Conservation (phyloP, 2,888 invertebrate genomes). For the Leptinotarsa juncta region DNA sequence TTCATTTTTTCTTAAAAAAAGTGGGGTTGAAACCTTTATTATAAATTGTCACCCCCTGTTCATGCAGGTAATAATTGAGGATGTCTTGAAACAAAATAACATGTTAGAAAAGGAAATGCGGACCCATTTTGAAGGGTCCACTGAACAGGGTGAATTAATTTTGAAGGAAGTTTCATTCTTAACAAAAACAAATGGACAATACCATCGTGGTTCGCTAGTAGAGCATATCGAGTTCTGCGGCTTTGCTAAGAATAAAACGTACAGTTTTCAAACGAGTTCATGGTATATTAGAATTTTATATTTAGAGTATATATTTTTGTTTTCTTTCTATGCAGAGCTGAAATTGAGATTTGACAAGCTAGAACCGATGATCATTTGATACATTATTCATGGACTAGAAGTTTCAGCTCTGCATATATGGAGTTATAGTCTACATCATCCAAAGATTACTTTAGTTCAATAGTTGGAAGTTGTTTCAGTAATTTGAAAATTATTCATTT, state of each 20-base stretch:
- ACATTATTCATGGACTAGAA: neutral
- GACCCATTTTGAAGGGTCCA: neutral
- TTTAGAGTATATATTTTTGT: neutral
- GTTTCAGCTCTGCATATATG: neutral
- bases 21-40: neutral
- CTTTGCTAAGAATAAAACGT: neutral
- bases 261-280: neutral
- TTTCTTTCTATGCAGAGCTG: neutral
- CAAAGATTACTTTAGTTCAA: neutral
- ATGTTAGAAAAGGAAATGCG: conserved; percentile 6
- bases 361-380: neutral
- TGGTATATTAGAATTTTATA: neutral
- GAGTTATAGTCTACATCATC: neutral
- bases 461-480: neutral
- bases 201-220: conserved; percentile 10
- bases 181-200: conserved; percentile 6
- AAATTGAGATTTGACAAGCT: neutral
- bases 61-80: neutral
- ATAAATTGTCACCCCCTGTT: neutral
- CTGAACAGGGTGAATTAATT: conserved; percentile 27
- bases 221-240: neutral
- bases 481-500: neutral
- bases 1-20: too few species aligned
- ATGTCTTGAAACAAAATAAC: conserved; percentile 3
- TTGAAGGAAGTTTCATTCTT: neutral